A percentile compares a stretch with the other conserved stretches of the same genome.
Evolutionary conservation across 1,140 invertebrate species (phyloP).

Genomic region (Solenopsis fugax): DNA sequence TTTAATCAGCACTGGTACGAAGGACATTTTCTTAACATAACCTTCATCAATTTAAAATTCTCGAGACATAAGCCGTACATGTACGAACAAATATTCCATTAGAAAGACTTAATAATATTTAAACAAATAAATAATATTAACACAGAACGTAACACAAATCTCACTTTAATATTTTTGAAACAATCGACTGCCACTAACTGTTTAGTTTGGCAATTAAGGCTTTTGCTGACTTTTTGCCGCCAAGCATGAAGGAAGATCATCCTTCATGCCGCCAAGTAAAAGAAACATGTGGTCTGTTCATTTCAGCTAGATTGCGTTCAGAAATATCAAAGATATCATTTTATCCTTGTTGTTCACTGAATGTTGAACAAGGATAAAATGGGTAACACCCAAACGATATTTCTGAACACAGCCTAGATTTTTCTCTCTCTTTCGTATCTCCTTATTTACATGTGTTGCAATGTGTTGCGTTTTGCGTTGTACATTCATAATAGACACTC

Average conservation of each 20-base stretch:
- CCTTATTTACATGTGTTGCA: not conserved
- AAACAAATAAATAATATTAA: not conserved
- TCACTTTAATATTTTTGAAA: not conserved
- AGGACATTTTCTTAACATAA: conserved; percentile 18
- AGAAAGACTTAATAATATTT: not conserved
- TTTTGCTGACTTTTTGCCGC: not conserved
- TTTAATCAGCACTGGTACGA: not conserved
- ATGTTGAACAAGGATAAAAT: too few relatives aligned
- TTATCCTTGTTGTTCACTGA: too few relatives aligned
- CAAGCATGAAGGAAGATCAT: too few relatives aligned
- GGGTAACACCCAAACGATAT: too few relatives aligned
- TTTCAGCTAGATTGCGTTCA: too few relatives aligned
- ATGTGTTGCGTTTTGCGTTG: too few relatives aligned
- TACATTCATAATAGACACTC: not conserved
- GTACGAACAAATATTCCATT: not conserved
- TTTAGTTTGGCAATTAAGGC: too few relatives aligned
- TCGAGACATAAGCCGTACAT: not conserved
- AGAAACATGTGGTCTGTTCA: too few relatives aligned
- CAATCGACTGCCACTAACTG: not conserved
- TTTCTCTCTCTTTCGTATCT: not conserved
- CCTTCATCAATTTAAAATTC: not conserved
- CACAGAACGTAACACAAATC: not conserved
- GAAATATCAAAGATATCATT: too few relatives aligned
- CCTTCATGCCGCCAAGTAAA: too few relatives aligned
- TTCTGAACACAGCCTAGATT: too few relatives aligned